Base-by-base conservation (phyloP, 30 jellyfish, hydroid and myxozoan genomes). In the Chrysaora quinquecirrha region DNA sequence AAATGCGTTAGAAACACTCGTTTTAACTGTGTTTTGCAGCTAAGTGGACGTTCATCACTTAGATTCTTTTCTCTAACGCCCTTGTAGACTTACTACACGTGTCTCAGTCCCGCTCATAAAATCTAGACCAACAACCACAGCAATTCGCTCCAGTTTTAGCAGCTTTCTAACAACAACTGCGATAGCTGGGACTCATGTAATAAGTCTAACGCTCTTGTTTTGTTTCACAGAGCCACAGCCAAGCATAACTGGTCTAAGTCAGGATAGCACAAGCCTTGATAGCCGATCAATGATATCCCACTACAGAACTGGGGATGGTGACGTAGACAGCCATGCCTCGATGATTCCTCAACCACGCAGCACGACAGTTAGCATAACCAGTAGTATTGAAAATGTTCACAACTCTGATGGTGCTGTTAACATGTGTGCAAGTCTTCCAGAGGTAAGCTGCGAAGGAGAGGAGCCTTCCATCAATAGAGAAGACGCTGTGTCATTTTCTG, bases 311-410 rank as follows among this genome's bases (percentile, higher is more conserved):
- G 89, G 88, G 1, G 98, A 93, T 80, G 92, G 95, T 48, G 98
- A 93, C 63, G 98, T 93, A 2, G 97, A 93, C 68, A 86, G 97
- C 69, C 97, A 93, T 52, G 97, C 98, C 9, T 93, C 98, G 46
- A 88, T 93, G 86, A 93, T 93, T 14, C 97, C 97, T 0, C 96
- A 89, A 48, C 98, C 98, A 0, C 88, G 98, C 18, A 93, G 98
- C 96, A 93, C 98, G 3, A 87, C 98, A 2, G 96, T 93, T 21
- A 93, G 98, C 88, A 81, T 93, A 2, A 93, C 98, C 1, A 86
- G 97, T 63, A 93, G 98, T 69, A 77, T 93, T 35, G 98, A 93
- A 33, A 93, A 93, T 60, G 96, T 93, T 4, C 94, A 87, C 78
- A 72, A 34, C 60, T 78, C 97, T 4, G 79, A 30, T 66, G 78